Evolutionary conservation across 2,888 invertebrate species (phyloP).

Genomic region (Standfussiana lucernea): DNA sequence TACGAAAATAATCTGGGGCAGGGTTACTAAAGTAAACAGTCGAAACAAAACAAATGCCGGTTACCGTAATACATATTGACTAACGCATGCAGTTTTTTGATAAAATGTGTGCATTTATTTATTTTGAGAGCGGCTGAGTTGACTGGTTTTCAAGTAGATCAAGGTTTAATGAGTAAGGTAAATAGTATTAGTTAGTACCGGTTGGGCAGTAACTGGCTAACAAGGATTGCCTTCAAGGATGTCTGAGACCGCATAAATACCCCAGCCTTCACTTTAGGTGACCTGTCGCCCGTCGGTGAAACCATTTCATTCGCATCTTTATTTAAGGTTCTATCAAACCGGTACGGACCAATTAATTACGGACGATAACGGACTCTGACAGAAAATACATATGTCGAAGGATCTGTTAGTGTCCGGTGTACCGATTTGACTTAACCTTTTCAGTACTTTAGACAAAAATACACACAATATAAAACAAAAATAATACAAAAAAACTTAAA

Average conservation of each 20-base stretch:
- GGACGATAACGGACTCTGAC: not conserved
- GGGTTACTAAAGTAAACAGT: constrained; percentile 23
- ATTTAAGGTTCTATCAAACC: not conserved
- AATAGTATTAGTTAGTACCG: constrained; percentile 6
- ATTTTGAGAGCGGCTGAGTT: constrained; percentile 36
- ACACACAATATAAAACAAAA: no score
- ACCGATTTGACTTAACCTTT: not conserved
- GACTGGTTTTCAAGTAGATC: constrained; percentile 53
- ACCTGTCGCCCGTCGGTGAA: constrained; percentile 15
- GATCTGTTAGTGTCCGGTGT: not conserved
- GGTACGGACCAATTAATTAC: not conserved
- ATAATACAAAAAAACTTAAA: no score
- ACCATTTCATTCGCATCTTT: not conserved
- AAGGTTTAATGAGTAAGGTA: constrained; percentile 44
- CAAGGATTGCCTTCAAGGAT: constrained; percentile 52
- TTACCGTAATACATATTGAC: not conserved
- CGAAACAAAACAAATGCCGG: not conserved
- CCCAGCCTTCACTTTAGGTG: constrained; percentile 13
- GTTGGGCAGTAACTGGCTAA: constrained; percentile 29
- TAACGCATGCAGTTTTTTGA: not conserved
- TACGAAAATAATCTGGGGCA: constrained; percentile 21
- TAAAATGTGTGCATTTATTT: constrained; percentile 14
- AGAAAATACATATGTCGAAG: not conserved
- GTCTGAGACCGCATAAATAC: not conserved
- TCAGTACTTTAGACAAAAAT: no score